Evolutionary conservation across 2,113 vertebrate genomes (phyloP), one percentile per base, ranked within the genome.

Genomic region (Gulo gulo): DNA sequence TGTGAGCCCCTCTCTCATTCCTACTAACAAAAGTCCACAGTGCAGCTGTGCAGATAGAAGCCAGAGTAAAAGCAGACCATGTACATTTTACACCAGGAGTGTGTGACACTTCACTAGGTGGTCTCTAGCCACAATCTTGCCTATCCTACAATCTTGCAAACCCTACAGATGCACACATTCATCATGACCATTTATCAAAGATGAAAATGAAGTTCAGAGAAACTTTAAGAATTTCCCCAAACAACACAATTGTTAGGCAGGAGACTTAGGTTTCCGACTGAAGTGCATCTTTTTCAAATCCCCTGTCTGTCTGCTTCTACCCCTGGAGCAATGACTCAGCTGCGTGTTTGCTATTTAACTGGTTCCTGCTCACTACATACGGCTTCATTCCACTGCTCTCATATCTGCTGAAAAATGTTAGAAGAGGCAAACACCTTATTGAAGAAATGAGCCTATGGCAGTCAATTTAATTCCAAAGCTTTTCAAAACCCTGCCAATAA

Each of bases 381-480:
- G n/a, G 76, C 34, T 93, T 97, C 42, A 36, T 95, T 96, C 95
- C 92, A 78, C 18, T 94, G 31, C 45, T 50, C 88, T 92, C 23
- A 50, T 65, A 18, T 78, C 97, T 96, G 29, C 36, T 96, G n/a
- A 73, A 57, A 92, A 26, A 96, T 20, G 85, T 50, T 45, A 85
- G 67, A 45, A 52, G 16, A 65, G 39, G 31, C 76, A 96, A 91
- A 39, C 20, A 92, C 82, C 47, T 21, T 39, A 94, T 50, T 80
- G 26, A 97, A 85, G 76, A 96, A 47, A 95, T 81, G 2, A 97
- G 90, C 84, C 73, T 55, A 73, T 59, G 67, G 73, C 55, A 97
- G 6, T 73, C 29, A 69, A 94, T 85, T 92, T 86, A 55, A 94
- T 97, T 97, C 11, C 7, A 85, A 39, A 79, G 80, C 4, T 81